phyloP scores from a whole-genome alignment of 2,888 invertebrate species.

The Pandemis heparana region DNA sequence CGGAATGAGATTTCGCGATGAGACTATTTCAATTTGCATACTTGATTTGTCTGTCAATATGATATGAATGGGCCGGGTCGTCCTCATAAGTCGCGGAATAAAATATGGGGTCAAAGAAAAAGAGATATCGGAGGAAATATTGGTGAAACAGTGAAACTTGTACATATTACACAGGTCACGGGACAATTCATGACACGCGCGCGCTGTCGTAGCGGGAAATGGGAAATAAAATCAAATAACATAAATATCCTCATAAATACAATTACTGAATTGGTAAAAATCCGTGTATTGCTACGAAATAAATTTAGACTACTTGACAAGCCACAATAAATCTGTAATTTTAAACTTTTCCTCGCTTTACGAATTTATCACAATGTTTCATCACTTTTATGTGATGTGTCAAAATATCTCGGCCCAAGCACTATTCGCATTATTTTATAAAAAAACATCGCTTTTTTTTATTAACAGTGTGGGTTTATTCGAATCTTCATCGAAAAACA shows the following conservation, averaged over 20 bases:
- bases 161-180: slow-evolving; percentile 24
- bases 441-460: too few species aligned
- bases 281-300: too few species aligned
- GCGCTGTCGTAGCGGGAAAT: not conserved
- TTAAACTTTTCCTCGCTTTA: too few species aligned
- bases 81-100: slow-evolving; percentile 21
- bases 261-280: too few species aligned
- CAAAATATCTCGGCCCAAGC: too few species aligned
- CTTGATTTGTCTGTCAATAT: slow-evolving; percentile 32
- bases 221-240: slow-evolving; percentile 11
- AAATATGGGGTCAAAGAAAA: slow-evolving; percentile 26
- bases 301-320: too few species aligned
- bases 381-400: too few species aligned
- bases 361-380: too few species aligned
- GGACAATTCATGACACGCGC: slow-evolving; percentile 3
- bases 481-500: not conserved
- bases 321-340: too few species aligned
- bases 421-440: too few species aligned
- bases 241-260: not conserved
- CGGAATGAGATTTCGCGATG: slow-evolving; percentile 11
- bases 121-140: not conserved
- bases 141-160: slow-evolving; percentile 9
- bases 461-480: not conserved
- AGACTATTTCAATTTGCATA: slow-evolving; percentile 34
- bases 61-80: slow-evolving; percentile 25